A percentile compares a stretch with the other conserved stretches of the same genome.
These are phyloP conservation scores for Geranospiza caerulescens DNA, from an alignment of 2,797 vertebrate species.

Conservation along the genomic window DNA sequence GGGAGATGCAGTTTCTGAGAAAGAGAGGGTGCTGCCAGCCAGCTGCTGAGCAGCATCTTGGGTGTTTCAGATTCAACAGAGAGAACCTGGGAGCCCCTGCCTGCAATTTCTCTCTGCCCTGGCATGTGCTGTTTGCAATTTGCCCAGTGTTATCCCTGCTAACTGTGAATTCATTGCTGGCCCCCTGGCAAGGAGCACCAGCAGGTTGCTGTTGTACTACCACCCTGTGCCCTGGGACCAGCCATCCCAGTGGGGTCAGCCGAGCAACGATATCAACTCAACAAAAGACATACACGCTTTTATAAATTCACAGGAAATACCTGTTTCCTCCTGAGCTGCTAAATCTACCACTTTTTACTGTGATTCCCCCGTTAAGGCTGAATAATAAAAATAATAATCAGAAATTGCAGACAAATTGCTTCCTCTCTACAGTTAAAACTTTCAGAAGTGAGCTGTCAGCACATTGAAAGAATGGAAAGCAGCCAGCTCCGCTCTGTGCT, in stretches of 20 bases:
- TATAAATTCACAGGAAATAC: neutral
- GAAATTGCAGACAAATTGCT: neutral
- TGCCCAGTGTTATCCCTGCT: neutral
- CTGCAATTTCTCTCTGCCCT: neutral
- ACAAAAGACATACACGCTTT: neutral
- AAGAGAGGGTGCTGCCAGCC: neutral
- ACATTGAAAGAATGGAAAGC: neutral
- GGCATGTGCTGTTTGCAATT: neutral
- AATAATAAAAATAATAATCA: neutral
- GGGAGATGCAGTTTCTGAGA: neutral
- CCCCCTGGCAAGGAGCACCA: neutral
- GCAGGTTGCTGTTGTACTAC: neutral
- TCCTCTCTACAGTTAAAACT: neutral
- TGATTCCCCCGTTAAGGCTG: neutral
- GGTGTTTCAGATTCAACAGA: fast-evolving
- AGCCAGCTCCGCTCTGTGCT: neutral
- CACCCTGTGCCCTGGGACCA: neutral
- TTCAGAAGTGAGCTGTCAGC: slow-evolving; percentile 39
- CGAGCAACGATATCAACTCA: neutral
- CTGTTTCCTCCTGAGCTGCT: neutral
- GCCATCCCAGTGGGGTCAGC: neutral
- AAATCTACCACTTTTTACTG: neutral
- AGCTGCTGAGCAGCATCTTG: neutral
- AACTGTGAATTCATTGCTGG: neutral
- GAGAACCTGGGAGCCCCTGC: neutral